Percentiles rank a stretch among this genome's conserved stretches.
Conservation (phyloP, 2,888 invertebrate species). For the Chymomyza fuscimana region DNA sequence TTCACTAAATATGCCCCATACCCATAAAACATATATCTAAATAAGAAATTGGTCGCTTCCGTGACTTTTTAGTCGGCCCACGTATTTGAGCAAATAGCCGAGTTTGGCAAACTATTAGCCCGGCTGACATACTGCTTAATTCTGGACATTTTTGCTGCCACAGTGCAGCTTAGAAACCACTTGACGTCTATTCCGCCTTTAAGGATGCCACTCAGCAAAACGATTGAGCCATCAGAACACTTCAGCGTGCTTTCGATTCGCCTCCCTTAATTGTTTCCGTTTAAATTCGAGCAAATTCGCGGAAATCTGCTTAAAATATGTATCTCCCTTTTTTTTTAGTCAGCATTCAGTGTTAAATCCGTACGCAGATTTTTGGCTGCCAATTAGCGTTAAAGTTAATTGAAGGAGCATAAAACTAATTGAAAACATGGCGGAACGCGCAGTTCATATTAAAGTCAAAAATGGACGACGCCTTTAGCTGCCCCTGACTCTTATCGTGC, state of each 20-base stretch:
- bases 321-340: background rate
- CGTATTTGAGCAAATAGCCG: no score
- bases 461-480: background rate
- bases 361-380: conserved; percentile 20
- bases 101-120: background rate
- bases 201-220: background rate
- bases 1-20: no score
- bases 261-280: background rate
- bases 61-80: no score
- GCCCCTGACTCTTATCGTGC: conserved; percentile 24
- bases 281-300: background rate
- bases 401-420: conserved; percentile 46
- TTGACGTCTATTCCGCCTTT: background rate
- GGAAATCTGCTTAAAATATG: background rate
- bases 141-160: background rate
- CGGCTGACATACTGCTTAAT: background rate
- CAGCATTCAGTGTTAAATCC: conserved; percentile 17
- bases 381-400: conserved; percentile 39
- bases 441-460: background rate
- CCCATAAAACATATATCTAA: no score
- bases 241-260: background rate
- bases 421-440: conserved; percentile 27
- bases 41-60: no score
- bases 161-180: no score
- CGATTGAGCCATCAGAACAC: background rate